phyloP scores from a whole-genome alignment of 2,113 vertebrate species.

The Rhizomys pruinosus region DNA sequence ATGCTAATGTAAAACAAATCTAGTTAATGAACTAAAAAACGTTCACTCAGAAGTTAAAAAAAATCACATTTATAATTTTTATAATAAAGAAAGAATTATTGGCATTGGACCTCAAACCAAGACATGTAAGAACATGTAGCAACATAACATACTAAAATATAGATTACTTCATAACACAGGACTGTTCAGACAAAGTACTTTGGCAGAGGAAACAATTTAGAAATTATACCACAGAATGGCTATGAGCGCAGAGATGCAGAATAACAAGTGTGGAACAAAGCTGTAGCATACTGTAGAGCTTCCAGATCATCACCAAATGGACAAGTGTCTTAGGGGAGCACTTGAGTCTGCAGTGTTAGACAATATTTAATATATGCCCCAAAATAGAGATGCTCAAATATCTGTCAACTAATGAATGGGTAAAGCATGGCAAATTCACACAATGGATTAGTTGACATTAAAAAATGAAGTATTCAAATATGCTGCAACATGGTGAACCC shows the following conservation, averaged over 20 bases:
- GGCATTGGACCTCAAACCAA: neutral
- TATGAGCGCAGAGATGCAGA: neutral
- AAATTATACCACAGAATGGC: neutral
- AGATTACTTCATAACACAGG: neutral
- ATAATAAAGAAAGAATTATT: constrained; percentile 41
- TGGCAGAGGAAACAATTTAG: neutral
- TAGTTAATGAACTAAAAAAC: constrained; percentile 48
- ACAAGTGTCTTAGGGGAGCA: neutral
- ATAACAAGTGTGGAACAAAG: constrained; percentile 1
- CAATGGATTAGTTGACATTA: neutral
- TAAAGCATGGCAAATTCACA: neutral
- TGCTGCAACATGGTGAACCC: neutral
- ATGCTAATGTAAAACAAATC: constrained; percentile 22
- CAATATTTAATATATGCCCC: neutral
- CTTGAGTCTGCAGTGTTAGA: neutral
- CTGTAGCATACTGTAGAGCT: neutral
- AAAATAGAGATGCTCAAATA: neutral
- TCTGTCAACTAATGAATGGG: neutral
- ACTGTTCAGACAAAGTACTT: neutral
- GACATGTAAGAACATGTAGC: constrained; percentile 25
- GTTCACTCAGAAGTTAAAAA: constrained; percentile 36
- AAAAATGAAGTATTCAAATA: neutral
- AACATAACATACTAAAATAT: neutral
- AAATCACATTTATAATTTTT: constrained; percentile 10
- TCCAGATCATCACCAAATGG: neutral